Conservation (phyloP, 2,113 vertebrate species). For the Nesospiza acunhae region DNA sequence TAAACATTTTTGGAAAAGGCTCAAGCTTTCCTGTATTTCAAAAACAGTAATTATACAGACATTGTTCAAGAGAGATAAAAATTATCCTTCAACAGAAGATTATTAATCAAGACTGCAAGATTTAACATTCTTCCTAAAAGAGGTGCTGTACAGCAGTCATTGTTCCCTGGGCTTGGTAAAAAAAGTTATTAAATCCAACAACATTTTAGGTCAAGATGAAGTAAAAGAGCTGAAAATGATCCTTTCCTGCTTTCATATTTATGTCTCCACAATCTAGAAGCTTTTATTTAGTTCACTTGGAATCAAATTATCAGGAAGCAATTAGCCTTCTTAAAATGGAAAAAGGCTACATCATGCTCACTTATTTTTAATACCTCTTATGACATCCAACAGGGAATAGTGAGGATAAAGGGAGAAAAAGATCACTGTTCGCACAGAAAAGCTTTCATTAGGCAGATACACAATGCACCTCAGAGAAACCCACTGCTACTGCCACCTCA, state of each 20-base stretch:
- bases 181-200: neutral
- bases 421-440: neutral
- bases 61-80: neutral
- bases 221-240: neutral
- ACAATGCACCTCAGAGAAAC: neutral
- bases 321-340: constrained; percentile 25
- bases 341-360: neutral
- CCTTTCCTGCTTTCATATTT: neutral
- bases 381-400: neutral
- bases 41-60: neutral
- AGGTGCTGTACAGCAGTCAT: neutral
- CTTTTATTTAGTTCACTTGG: neutral
- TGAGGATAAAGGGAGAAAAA: neutral
- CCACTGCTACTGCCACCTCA: neutral
- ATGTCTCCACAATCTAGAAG: neutral
- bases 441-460: neutral
- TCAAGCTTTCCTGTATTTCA: neutral
- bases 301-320: constrained; percentile 31
- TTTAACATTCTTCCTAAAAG: neutral
- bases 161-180: neutral
- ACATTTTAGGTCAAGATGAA: neutral
- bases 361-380: constrained; percentile 44
- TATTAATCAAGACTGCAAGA: neutral
- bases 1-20: neutral
- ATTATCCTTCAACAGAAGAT: neutral